Percentiles rank a stretch among this genome's conserved stretches.
Evolutionary conservation across 2,113 vertebrate genomes (phyloP).

Genomic region (Apodemus speciosus): DNA sequence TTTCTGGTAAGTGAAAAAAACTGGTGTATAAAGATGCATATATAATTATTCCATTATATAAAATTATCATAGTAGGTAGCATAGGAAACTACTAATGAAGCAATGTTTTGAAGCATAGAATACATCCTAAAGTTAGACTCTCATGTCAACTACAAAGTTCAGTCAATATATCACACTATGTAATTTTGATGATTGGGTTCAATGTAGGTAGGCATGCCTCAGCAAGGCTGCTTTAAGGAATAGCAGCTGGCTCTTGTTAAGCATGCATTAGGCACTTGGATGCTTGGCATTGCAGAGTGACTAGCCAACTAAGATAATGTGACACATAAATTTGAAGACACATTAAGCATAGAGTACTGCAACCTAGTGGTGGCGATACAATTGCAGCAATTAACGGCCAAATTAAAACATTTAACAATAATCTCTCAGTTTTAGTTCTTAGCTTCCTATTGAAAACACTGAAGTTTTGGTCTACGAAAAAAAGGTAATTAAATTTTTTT

Average conservation of each 20-base stretch:
- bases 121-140: not conserved
- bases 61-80: not conserved
- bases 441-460: not conserved
- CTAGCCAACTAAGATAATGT: not conserved
- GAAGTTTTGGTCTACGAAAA: constrained; percentile 26
- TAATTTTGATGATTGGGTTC: not conserved
- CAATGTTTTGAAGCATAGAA: not conserved
- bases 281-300: not conserved
- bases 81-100: no score
- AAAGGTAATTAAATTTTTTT: not conserved
- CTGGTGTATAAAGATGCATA: not conserved
- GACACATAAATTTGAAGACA: not conserved
- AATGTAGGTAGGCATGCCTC: not conserved
- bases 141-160: not conserved
- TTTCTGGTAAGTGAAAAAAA: not conserved
- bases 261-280: not conserved
- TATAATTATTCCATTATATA: not conserved
- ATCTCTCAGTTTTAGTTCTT: not conserved
- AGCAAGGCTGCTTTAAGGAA: not conserved
- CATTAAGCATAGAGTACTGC: not conserved
- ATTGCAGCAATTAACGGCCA: not conserved
- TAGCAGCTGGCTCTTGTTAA: not conserved
- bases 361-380: not conserved
- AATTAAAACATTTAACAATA: not conserved
- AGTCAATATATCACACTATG: not conserved